phyloP scores from a whole-genome alignment of 2,797 vertebrate genomes.

The Lateolabrax maculatus region DNA sequence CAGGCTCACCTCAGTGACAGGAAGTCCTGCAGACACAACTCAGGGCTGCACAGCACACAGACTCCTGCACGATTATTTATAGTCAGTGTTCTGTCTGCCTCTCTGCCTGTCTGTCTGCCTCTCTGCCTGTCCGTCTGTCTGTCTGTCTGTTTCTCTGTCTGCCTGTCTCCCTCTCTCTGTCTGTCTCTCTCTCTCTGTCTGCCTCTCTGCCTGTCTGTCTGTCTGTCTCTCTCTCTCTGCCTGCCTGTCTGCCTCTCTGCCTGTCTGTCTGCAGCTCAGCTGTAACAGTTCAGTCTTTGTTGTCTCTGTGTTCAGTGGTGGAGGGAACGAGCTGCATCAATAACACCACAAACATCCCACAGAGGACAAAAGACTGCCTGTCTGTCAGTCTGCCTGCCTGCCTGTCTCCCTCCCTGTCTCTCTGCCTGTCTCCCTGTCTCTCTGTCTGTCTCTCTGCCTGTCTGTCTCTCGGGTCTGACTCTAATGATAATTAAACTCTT shows the following conservation, averaged over 20 bases:
- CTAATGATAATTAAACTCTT: too few species aligned
- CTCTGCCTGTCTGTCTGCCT: too few species aligned
- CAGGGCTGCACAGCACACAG: too few species aligned
- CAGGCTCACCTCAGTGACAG: too few species aligned
- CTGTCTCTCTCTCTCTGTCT: background rate
- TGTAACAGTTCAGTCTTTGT: conserved; percentile 35
- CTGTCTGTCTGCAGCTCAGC: background rate
- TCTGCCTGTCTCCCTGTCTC: background rate
- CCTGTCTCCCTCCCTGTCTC: too few species aligned
- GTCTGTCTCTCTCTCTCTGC: too few species aligned
- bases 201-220: background rate
- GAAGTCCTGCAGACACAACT: too few species aligned
- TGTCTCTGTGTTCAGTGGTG: conserved; percentile 21
- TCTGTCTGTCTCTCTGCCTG: background rate
- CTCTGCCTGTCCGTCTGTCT: too few species aligned
- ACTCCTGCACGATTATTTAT: too few species aligned
- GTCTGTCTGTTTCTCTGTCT: background rate
- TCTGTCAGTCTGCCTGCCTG: background rate
- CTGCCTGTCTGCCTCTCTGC: background rate
- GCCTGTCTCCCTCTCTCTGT: background rate
- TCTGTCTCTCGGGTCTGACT: too few species aligned
- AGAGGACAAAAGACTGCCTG: conserved; percentile 42
- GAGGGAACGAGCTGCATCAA: conserved; percentile 44
- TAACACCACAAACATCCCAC: background rate
- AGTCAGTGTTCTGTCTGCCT: too few species aligned